Percentiles rank a stretch among this genome's conserved stretches.
Conservation (phyloP, 1,140 invertebrate genomes). For the Leptestheria dahalacensis region DNA sequence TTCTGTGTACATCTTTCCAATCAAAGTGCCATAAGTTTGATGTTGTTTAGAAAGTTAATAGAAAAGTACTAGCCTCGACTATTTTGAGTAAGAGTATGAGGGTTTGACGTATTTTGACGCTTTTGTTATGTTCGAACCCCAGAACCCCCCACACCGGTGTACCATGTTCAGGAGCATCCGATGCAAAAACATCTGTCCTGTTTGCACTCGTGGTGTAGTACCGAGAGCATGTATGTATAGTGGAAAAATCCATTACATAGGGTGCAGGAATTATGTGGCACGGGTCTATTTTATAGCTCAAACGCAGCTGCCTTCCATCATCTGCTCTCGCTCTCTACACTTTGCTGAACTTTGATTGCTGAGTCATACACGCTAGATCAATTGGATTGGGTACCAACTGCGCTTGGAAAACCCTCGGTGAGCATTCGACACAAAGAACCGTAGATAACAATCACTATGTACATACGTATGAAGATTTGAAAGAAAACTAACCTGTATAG, state of each 20-base stretch:
- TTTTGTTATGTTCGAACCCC: neutral
- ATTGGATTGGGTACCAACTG: too few relatives aligned
- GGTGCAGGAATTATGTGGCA: neutral
- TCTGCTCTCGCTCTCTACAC: neutral
- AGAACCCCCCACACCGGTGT: neutral
- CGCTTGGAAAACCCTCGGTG: too few relatives aligned
- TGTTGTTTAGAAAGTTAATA: too few relatives aligned
- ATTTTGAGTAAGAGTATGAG: too few relatives aligned
- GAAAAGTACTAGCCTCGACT: too few relatives aligned
- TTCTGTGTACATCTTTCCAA: too few relatives aligned
- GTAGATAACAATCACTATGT: neutral
- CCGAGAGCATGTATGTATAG: neutral
- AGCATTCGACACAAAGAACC: too few relatives aligned
- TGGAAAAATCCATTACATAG: neutral
- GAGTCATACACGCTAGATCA: neutral
- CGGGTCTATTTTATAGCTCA: neutral
- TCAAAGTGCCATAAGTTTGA: too few relatives aligned
- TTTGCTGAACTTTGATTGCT: neutral
- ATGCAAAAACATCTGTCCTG: neutral
- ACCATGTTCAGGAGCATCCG: neutral
- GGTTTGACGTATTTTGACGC: neutral
- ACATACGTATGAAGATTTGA: neutral
- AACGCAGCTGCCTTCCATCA: neutral
- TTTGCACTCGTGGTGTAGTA: neutral
- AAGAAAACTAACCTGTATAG: slow-evolving; percentile 40